Evolutionary conservation across 2,888 invertebrate species (phyloP), one percentile per base, ranked within the genome.

Genomic region (Hirtodrosophila trivittata): DNA sequence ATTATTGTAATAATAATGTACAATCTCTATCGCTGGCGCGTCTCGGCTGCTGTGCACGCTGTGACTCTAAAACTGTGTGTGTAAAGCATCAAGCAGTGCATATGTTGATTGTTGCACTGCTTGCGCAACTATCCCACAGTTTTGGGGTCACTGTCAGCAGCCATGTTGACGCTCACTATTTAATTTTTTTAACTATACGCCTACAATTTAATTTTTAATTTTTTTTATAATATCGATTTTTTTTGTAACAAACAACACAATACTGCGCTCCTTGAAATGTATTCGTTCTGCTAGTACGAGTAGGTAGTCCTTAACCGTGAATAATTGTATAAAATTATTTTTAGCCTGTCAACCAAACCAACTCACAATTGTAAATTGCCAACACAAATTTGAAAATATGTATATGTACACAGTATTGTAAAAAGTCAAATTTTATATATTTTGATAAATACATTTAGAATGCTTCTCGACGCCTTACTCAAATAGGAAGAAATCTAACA

Each of bases 391-490:
- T 70, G 47, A 26, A 43, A 43, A 55, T 37, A 69, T 77, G 33
- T 52, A 55, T 16, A 41, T 21, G 47, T 9, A 55, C 32, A 13
- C n/a, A 32, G 39, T 35, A 56, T 57, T 75, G 84, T 81, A 81
- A 55, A 81, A 76, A 82, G 62, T 71, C 63, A 59, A 59, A 42
- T 69, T 85, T 82, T 85, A 71, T 84, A 84, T 57, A 86, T 81
- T 80, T 78, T 63, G 64, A 84, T 76, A 83, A 50, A 56, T 37
- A 85, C 46, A 52, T 83, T 74, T 80, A 75, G 68, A 71, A 70
- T 70, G 60, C 67, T 80, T 75, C 73, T 58, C 74, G 76, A 75
- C 73, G 83, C 86, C 80, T 86, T 80, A 86, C 65, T 63, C 63
- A 9, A 57, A 51, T 37, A 21, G 49, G 21, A 50, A 62, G 7